A percentile compares a stretch with the other conserved stretches of the same genome.
These are phyloP conservation scores for Tortrix viridana DNA, from an alignment of 2,888 invertebrate genomes.

Conservation along the genomic window DNA sequence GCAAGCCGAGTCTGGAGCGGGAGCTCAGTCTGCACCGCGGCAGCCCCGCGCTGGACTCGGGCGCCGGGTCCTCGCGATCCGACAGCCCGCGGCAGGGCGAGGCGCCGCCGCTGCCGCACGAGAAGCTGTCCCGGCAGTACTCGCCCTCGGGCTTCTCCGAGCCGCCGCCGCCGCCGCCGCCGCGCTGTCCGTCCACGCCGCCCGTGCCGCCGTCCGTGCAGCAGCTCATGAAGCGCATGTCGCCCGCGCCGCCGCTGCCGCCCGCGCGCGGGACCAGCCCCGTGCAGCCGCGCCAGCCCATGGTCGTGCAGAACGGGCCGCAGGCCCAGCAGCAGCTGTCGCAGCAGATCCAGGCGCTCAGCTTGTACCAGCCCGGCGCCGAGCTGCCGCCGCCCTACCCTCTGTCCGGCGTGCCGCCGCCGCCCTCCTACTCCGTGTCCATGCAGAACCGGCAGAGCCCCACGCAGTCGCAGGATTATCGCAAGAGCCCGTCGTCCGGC, in stretches of 20 bases:
- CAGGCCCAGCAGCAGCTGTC: constrained; percentile 93
- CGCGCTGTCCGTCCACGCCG: constrained; percentile 88
- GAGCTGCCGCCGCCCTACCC: constrained; percentile 89
- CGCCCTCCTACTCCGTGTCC: constrained; percentile 93
- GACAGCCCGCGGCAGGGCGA: constrained; percentile 92
- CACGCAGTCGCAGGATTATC: constrained; percentile 91
- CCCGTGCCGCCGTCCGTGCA: constrained; percentile 87
- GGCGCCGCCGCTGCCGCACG: constrained; percentile 85
- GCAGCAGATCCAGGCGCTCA: constrained; percentile 94
- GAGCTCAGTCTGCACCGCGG: constrained; percentile 90
- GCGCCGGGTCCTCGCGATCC: constrained; percentile 94
- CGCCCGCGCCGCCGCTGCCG: constrained; percentile 85
- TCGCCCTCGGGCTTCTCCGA: constrained; percentile 86
- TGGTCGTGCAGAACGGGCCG: constrained; percentile 92
- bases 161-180: constrained; percentile 90
- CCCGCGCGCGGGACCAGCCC: constrained; percentile 90
- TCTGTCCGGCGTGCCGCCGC: constrained; percentile 86
- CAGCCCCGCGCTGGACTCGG: constrained; percentile 94
- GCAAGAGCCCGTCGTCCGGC: constrained; percentile 94
- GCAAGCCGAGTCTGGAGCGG: constrained; percentile 95
- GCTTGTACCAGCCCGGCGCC: constrained; percentile 87
- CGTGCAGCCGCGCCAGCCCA: constrained; percentile 88
- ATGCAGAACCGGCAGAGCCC: constrained; percentile 95
- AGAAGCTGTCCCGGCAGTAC: constrained; percentile 87
- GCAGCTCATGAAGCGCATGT: constrained; percentile 85